Conservation (phyloP, 2,888 invertebrate species). For the Octodonta nipae region DNA sequence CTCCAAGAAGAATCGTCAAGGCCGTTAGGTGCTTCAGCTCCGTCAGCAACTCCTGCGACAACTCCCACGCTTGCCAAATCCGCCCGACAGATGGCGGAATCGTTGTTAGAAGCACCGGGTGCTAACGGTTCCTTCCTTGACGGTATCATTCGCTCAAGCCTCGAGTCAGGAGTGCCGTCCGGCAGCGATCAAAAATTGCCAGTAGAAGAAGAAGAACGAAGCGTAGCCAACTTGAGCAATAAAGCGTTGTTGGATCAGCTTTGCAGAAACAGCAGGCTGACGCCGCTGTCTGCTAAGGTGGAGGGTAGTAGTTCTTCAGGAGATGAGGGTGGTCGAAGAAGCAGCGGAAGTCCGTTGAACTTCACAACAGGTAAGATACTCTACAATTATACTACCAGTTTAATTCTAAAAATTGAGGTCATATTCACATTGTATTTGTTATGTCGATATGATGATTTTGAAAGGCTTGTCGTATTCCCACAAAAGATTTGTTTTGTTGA, state of each 20-base stretch:
- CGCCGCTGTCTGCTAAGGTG: constrained; percentile 37
- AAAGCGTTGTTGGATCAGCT: constrained; percentile 54
- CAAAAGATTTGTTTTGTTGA: no score
- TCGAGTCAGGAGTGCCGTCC: constrained; percentile 52
- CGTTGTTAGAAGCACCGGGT: constrained; percentile 48
- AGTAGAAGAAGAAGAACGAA: constrained; percentile 36
- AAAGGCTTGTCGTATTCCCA: no score
- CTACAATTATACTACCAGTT: no score
- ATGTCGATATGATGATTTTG: no score
- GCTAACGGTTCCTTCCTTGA: constrained; percentile 70
- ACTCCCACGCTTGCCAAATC: constrained; percentile 31
- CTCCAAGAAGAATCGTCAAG: constrained; percentile 57
- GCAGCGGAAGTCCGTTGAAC: constrained; percentile 31
- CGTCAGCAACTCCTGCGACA: constrained; percentile 8
- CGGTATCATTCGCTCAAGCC: constrained; percentile 63
- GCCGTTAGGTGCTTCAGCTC: constrained; percentile 23
- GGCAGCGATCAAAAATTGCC: neutral
- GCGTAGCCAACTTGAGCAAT: constrained; percentile 40
- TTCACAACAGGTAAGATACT: constrained; percentile 22
- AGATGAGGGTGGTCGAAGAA: constrained; percentile 31
- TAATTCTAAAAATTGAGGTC: no score
- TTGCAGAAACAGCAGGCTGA: constrained; percentile 46
- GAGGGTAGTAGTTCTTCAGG: constrained; percentile 34
- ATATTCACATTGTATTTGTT: no score
- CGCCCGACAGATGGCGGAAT: constrained; percentile 49